A percentile compares a stretch with the other conserved stretches of the same genome.
phyloP scores from a whole-genome alignment of 2,797 vertebrate species.

The Cuniculus paca region DNA sequence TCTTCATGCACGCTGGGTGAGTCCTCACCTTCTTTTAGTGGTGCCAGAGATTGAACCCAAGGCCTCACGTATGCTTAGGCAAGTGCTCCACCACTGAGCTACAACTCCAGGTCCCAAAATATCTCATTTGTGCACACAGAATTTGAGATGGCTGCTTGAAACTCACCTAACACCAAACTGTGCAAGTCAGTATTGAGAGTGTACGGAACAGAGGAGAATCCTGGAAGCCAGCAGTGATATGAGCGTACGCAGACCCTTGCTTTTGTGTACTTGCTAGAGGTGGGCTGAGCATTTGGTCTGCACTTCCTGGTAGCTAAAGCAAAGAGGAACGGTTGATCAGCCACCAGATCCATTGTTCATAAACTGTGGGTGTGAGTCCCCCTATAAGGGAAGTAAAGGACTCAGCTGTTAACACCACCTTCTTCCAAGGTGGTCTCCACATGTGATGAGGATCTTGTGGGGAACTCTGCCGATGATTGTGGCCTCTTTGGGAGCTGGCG shows the following conservation, averaged over 20 bases:
- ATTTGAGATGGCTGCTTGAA: conserved; percentile 2
- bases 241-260: neutral
- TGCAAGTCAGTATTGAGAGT: neutral
- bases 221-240: neutral
- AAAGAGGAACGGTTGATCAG: neutral
- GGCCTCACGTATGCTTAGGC: neutral
- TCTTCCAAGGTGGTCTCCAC: neutral
- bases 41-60: neutral
- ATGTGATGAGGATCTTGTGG: neutral
- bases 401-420: neutral
- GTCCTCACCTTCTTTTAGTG: conserved; percentile 76
- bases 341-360: neutral
- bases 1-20: conserved; percentile 99
- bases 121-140: neutral
- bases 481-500: neutral
- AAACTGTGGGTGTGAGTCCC: neutral
- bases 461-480: neutral
- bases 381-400: neutral
- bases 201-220: neutral
- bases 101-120: neutral
- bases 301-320: conserved; percentile 22
- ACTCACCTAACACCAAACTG: neutral
- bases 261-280: neutral
- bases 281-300: neutral
- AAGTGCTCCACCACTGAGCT: neutral